phyloP scores from a whole-genome alignment of 2,113 vertebrate genomes.

The Desmodus rotundus region DNA sequence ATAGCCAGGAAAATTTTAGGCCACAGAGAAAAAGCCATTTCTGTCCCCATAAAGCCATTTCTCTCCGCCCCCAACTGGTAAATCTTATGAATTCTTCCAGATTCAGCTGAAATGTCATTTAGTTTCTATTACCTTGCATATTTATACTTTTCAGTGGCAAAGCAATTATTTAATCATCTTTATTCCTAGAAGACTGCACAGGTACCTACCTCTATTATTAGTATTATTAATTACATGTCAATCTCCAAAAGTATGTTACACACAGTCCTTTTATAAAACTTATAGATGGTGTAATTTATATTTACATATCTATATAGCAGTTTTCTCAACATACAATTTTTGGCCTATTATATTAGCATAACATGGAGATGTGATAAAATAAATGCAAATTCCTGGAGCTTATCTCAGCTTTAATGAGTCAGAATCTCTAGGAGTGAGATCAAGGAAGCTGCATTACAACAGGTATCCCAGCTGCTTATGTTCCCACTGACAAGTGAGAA shows the following conservation, averaged over 20 bases:
- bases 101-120: neutral
- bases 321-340: constrained; percentile 1
- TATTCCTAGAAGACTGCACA: neutral
- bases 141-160: neutral
- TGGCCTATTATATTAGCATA: neutral
- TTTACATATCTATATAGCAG: neutral
- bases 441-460: neutral
- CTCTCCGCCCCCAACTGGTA: neutral
- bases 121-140: neutral
- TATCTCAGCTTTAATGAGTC: neutral
- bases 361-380: neutral
- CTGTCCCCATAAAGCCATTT: neutral
- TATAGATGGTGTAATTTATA: neutral
- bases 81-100: neutral
- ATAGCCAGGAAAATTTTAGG: neutral
- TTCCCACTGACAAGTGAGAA: neutral
- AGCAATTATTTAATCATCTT: neutral
- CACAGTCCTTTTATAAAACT: neutral
- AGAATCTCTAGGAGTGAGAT: neutral
- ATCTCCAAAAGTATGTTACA: neutral
- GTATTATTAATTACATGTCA: neutral
- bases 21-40: neutral
- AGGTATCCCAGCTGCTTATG: neutral
- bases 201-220: neutral
- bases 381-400: neutral